A percentile compares a stretch with the other conserved stretches of the same genome.
Evolutionary conservation across 2,113 vertebrate genomes (phyloP).

Genomic region (Mungos mungo): DNA sequence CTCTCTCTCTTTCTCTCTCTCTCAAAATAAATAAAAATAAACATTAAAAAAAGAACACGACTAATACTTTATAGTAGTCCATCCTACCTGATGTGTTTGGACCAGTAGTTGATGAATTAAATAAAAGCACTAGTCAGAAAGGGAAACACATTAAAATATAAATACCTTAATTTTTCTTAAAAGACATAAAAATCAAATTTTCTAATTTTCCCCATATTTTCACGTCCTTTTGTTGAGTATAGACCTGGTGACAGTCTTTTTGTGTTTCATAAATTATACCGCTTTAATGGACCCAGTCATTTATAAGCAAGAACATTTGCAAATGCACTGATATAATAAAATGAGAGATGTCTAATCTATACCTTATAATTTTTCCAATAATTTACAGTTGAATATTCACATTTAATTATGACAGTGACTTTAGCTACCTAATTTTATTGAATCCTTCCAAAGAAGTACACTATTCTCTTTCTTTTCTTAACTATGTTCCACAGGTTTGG

Average conservation of each 20-base stretch:
- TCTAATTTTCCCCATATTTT: background rate
- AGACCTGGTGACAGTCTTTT: background rate
- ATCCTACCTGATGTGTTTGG: background rate
- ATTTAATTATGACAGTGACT: background rate
- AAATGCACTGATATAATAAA: background rate
- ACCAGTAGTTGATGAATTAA: background rate
- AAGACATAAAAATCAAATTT: background rate
- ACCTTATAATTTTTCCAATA: background rate
- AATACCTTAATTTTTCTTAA: background rate
- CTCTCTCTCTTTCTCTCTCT: no score
- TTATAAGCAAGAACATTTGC: background rate
- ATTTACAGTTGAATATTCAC: background rate
- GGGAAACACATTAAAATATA: background rate
- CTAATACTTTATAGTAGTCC: background rate
- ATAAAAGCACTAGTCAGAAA: background rate
- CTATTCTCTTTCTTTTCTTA: background rate
- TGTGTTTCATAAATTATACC: background rate
- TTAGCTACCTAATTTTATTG: slow-evolving; percentile 2
- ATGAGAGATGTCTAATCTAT: background rate
- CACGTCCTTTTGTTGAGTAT: background rate
- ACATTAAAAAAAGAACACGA: no score
- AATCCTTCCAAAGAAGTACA: background rate
- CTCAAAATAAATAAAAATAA: no score
- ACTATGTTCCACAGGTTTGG: background rate
- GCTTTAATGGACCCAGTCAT: background rate